Evolutionary conservation across 2,888 invertebrate species (phyloP).

Genomic region (Ferrisia virgata): DNA sequence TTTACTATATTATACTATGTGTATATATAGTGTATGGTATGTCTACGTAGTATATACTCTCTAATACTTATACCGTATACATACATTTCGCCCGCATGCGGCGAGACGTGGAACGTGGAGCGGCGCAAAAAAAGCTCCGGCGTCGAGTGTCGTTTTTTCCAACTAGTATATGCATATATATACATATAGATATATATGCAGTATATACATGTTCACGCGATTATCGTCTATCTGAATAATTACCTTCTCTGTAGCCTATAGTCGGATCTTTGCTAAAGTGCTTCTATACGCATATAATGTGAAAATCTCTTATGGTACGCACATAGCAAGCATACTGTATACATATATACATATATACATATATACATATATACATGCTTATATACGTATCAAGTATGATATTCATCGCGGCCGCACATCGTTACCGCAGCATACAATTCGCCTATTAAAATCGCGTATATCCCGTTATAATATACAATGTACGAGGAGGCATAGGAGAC

Average conservation of each 20-base stretch:
- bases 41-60: not conserved
- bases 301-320: not conserved
- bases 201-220: not conserved
- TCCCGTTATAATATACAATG: not conserved
- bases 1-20: no score
- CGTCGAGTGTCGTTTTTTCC: not conserved
- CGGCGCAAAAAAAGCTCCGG: not conserved
- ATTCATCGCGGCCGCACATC: not conserved
- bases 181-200: no score
- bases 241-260: not conserved
- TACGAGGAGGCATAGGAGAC: not conserved
- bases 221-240: slow-evolving; percentile 12
- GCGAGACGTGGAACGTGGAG: not conserved
- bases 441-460: not conserved
- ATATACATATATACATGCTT: no score
- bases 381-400: not conserved
- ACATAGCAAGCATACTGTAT: no score
- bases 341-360: no score
- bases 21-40: not conserved
- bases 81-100: not conserved
- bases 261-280: not conserved
- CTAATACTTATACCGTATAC: not conserved
- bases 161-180: no score
- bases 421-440: not conserved
- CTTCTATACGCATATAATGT: not conserved